These are phyloP conservation scores for Andrena praecox DNA, from an alignment of 2,888 invertebrate genomes.

Conservation along the genomic window DNA sequence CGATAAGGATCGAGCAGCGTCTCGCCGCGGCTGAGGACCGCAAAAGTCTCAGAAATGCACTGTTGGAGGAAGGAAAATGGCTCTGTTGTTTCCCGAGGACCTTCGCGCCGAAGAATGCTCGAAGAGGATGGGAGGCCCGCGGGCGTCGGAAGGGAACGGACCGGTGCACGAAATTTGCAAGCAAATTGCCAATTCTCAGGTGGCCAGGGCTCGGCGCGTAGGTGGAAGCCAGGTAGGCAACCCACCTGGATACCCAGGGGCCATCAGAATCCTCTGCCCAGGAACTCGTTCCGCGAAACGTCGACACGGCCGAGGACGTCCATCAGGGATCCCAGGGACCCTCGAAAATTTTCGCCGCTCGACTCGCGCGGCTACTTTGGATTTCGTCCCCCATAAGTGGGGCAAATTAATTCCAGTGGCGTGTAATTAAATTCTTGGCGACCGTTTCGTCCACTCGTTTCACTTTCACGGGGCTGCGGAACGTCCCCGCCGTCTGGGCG, in stretches of 20 bases:
- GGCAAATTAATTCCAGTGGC: slow-evolving; percentile 8
- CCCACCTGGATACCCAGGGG: slow-evolving; percentile 64
- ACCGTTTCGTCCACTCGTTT: neutral
- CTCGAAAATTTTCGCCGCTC: slow-evolving; percentile 31
- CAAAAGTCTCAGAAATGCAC: no score
- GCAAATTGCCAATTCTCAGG: slow-evolving; percentile 83
- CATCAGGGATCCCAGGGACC: slow-evolving; percentile 11
- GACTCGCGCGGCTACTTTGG: slow-evolving; percentile 5
- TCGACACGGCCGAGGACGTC: slow-evolving; percentile 42
- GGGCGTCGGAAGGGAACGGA: slow-evolving; percentile 37
- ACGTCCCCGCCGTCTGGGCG: neutral
- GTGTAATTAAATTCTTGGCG: slow-evolving; percentile 39
- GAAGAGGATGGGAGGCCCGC: slow-evolving; percentile 25
- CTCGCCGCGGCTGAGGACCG: no score
- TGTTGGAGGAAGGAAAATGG: no score
- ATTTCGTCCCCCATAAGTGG: slow-evolving; percentile 19
- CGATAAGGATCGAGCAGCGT: no score
- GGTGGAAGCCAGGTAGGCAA: slow-evolving; percentile 54
- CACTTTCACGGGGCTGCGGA: neutral
- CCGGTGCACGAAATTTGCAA: slow-evolving; percentile 81
- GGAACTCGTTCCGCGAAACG: slow-evolving; percentile 62
- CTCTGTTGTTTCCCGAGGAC: slow-evolving; percentile 13
- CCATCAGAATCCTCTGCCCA: slow-evolving; percentile 44
- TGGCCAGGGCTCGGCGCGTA: slow-evolving; percentile 70
- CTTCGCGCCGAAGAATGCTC: slow-evolving; percentile 34